Conservation (phyloP, 2,797 vertebrate species). For the Tapera naevia region DNA sequence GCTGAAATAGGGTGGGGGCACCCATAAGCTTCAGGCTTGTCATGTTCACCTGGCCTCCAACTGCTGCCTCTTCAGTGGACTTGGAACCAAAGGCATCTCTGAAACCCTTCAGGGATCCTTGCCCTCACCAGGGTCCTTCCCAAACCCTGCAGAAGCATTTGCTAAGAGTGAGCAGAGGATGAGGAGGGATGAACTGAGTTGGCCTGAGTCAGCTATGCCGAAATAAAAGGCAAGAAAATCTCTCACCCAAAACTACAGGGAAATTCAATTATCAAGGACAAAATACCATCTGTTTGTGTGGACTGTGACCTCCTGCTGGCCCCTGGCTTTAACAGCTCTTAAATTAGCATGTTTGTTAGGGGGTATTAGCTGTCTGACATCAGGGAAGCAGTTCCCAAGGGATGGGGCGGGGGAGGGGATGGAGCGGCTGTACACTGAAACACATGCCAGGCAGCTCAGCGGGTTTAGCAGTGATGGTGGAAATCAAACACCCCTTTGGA, state of each 20-base stretch:
- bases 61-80: neutral
- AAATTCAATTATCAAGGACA: slow-evolving; percentile 58
- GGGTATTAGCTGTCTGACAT: neutral
- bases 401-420: neutral
- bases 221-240: slow-evolving; percentile 8
- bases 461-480: accelerated
- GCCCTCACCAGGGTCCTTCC: accelerated
- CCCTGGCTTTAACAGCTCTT: slow-evolving; percentile 12
- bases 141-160: accelerated
- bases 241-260: neutral
- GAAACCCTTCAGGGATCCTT: accelerated
- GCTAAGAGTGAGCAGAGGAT: neutral
- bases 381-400: neutral
- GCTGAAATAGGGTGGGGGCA: neutral
- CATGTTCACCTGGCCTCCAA: neutral
- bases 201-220: neutral
- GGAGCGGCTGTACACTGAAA: neutral
- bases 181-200: neutral
- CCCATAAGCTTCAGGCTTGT: neutral
- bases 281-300: slow-evolving; percentile 56
- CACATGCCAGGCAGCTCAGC: accelerated
- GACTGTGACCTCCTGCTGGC: slow-evolving; percentile 24
- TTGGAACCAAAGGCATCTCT: neutral
- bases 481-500: neutral
- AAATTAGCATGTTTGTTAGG: slow-evolving; percentile 19